Evolutionary conservation across 2,113 vertebrate genomes (phyloP), one percentile per base, ranked within the genome.

Genomic region (Malurus melanocephalus): DNA sequence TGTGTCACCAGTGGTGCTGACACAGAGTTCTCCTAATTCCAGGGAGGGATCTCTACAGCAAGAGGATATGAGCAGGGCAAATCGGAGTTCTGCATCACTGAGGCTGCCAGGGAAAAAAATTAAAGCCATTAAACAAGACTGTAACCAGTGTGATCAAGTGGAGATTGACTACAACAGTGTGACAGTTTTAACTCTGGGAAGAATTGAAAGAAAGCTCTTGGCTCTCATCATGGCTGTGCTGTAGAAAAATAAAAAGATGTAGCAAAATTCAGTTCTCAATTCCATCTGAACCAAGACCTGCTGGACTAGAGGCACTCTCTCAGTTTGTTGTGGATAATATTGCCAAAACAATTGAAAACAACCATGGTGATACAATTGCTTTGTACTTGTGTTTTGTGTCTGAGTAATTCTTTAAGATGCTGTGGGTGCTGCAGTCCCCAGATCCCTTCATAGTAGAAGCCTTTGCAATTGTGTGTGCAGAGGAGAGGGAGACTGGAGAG

Each of bases 1-100:
- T 13, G 16, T 48, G 32, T 20, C 66, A 17, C 16, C 46, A 45
- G 32, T 22, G 46, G 19, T 71, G 71, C 52, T 33, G 43, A 27
- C 43, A 43, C 20, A 24, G n/a, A 45, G 7, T 16, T 1, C 1
- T 48, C 5, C 0, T 28, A 15, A 11, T 82, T 56, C 18, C n/a
- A 46, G 6, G 19, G 7, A 52, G 32, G 43, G 38, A 65, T 32
- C 8, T 61, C 43, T 32, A 9, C 30, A 45, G n/a, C 18, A 60
- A 40, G 23, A 67, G 46, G 27, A 5, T 7, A 1, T 40, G 55
- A 72, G 26, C n/a, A 49, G 15, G 57, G 27, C 26, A 57, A 46
- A 12, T 16, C 5, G 0, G 3, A 67, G 26, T 23, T 81, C 56
- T 61, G 67, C 62, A 9, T 24, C 18, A 14, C 60, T 23, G 28